Evolutionary conservation across 2,113 vertebrate genomes (phyloP), one percentile per base, ranked within the genome.

Genomic region (Monarcha castaneiventris): DNA sequence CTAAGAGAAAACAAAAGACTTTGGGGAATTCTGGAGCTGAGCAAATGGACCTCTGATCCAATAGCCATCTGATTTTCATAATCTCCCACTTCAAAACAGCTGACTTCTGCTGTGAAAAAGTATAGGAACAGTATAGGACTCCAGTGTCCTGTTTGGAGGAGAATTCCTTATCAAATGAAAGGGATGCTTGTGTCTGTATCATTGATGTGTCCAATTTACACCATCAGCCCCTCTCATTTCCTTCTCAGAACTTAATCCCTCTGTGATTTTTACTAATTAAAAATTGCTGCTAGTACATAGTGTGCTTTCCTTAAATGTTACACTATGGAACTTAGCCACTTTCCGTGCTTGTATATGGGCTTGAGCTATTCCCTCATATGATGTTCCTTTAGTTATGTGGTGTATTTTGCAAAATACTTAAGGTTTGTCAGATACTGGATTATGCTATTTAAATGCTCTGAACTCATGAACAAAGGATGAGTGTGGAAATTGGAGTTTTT

Each of bases 21-120:
- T 96, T 32, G 64, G 81, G 78, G 58, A 90, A 76, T 85, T 94
- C n/a, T 85, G 37, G 48, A 93, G 52, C 74, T 79, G 39, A 84
- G 44, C 41, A 94, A 87, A 94, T 63, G 56, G 54, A 52, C 33
- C 22, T 82, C 37, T 37, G 37, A 37, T 37, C 37, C 37, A 37
- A 37, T 37, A 84, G 32, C 48, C n/a, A 49, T 91, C 58, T 96
- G 90, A 18, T 75, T 93, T 93, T 94, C 71, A 79, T 95, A 5
- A 83, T 83, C 44, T 89, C 13, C 46, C 41, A 41, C 54, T 93
- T 90, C 69, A 91, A 93, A 97, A 75, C n/a, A 73, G 23, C 49
- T 90, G 58, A 68, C 22, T 61, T 41, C 27, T 39, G n/a, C 44
- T 89, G 41, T 85, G 49, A 76, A 43, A 54, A 79, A 83, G 11